Evolutionary conservation across 2,113 vertebrate genomes (phyloP).

Genomic region (Trematomus loennbergii): DNA sequence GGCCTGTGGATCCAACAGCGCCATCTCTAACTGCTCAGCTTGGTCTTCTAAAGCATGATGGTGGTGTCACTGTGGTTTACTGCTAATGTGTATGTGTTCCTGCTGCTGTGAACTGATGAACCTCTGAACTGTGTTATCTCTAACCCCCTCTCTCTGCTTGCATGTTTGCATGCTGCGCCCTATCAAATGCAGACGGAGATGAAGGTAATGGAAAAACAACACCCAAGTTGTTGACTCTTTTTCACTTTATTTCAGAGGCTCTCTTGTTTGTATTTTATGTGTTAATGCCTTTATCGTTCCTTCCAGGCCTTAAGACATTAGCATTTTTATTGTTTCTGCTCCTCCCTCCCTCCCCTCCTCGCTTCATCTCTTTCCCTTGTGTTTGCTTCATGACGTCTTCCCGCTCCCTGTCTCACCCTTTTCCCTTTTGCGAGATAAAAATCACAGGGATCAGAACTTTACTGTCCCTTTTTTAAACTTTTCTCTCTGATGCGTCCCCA

Average conservation of each 20-base stretch:
- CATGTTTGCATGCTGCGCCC: constrained; percentile 96
- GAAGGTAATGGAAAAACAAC: constrained; percentile 90
- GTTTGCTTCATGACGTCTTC: constrained; percentile 33
- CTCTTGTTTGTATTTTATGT: constrained; percentile 53
- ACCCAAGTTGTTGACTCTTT: constrained; percentile 35
- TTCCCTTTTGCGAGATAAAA: constrained; percentile 53
- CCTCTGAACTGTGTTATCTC: constrained; percentile 63
- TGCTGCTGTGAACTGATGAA: constrained; percentile 46
- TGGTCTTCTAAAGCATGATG: constrained; percentile 9
- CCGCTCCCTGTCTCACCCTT: background rate
- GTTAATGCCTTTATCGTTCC: constrained; percentile 65
- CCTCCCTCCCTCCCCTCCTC: constrained; percentile 10
- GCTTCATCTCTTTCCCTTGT: constrained; percentile 13
- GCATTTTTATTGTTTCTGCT: constrained; percentile 79
- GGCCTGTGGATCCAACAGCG: background rate
- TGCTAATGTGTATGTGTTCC: constrained; percentile 39
- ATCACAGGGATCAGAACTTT: constrained; percentile 42
- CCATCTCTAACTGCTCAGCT: background rate
- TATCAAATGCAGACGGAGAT: constrained; percentile 92
- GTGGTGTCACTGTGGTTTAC: constrained; percentile 14
- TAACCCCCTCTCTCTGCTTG: constrained; percentile 92
- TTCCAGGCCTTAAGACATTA: constrained; percentile 74
- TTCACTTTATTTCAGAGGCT: constrained; percentile 37
- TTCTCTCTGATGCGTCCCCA: constrained; percentile 41
- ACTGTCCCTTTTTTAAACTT: constrained; percentile 46